A percentile compares a stretch with the other conserved stretches of the same genome.
Conservation (phyloP, 2,113 vertebrate genomes). For the Pluvialis apricaria region DNA sequence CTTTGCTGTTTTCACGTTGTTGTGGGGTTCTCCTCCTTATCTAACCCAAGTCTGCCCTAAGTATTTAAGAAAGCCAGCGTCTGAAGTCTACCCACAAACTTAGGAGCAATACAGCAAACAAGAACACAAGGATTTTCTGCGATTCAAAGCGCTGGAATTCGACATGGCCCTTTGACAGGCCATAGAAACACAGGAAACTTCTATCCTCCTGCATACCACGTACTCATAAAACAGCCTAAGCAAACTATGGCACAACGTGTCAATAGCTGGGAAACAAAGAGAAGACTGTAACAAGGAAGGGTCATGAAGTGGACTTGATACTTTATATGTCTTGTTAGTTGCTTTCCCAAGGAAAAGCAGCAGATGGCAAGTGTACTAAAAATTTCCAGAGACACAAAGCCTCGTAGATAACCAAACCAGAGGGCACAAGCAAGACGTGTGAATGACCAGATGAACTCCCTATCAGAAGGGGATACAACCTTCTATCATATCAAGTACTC, state of each 20-base stretch:
- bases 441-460: not conserved
- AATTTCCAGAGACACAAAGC: not conserved
- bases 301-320: not conserved
- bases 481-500: not conserved
- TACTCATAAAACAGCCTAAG: not conserved
- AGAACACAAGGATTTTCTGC: not conserved
- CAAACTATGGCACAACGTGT: not conserved
- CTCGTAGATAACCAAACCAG: not conserved
- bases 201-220: not conserved
- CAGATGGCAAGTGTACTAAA: not conserved
- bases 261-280: not conserved
- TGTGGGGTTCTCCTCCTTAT: not conserved
- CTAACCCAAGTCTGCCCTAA: not conserved
- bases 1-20: not conserved
- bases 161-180: not conserved
- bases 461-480: not conserved
- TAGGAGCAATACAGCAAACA: not conserved
- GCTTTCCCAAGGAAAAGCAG: not conserved
- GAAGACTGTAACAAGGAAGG: not conserved
- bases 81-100: not conserved
- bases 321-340: not conserved
- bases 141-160: not conserved
- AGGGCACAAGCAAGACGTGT: not conserved
- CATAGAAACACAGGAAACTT: not conserved
- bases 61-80: not conserved